phyloP scores from a whole-genome alignment of 1,140 invertebrate genomes.

The Schlechtendalia chinensis region DNA sequence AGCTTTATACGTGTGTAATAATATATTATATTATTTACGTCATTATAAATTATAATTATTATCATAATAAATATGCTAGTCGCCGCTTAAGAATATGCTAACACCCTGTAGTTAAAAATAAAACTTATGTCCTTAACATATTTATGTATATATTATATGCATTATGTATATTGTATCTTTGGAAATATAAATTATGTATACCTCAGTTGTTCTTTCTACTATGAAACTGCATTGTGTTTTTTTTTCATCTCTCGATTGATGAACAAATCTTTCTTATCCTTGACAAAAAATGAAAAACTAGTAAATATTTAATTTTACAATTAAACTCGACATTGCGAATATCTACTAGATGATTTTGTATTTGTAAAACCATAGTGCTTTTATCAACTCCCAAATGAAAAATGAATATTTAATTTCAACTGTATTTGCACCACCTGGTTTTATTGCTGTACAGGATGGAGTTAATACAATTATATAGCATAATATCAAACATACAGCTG shows the following conservation, averaged over 20 bases:
- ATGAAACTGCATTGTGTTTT: too few species aligned
- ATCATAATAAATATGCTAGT: slow-evolving; percentile 35
- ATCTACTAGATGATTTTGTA: not conserved
- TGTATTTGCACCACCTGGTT: not conserved
- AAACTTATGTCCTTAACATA: slow-evolving; percentile 18
- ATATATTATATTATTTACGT: slow-evolving; percentile 3
- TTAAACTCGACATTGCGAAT: not conserved
- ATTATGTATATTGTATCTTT: slow-evolving; percentile 4
- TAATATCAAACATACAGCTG: slow-evolving; percentile 17
- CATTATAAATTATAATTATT: slow-evolving; percentile 6
- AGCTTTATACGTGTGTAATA: not conserved
- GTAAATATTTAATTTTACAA: slow-evolving; percentile 17
- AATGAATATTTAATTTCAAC: slow-evolving; percentile 34
- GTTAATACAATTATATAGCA: not conserved
- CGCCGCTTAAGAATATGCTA: slow-evolving; percentile 45
- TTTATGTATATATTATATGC: not conserved
- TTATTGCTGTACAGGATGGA: not conserved
- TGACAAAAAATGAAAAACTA: too few species aligned
- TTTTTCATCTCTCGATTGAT: not conserved
- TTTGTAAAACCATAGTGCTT: not conserved
- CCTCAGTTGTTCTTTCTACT: not conserved
- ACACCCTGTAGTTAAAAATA: slow-evolving; percentile 26
- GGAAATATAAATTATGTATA: slow-evolving; percentile 15
- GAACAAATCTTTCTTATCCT: not conserved
- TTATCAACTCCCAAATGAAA: not conserved